These are phyloP conservation scores for Phenganax marumi DNA, from an alignment of 92 coral and sea anemone species.

Conservation along the genomic window DNA sequence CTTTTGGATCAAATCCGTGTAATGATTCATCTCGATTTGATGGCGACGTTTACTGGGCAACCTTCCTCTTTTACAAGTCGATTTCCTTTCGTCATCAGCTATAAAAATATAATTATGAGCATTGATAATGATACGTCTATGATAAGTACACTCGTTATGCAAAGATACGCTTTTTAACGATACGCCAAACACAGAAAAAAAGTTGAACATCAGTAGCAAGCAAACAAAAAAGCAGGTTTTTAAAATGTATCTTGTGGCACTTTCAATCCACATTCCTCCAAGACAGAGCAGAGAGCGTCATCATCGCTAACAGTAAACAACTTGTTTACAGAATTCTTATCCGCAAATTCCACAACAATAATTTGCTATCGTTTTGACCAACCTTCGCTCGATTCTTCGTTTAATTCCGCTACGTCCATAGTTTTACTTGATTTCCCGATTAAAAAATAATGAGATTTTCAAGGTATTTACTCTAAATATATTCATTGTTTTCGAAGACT, in stretches of 20 bases:
- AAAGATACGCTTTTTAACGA: background rate
- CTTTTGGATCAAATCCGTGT: slow-evolving; percentile 58
- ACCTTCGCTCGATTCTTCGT: background rate
- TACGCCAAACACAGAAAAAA: no score
- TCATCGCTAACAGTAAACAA: no score
- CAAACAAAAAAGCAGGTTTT: no score
- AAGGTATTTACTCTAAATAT: background rate
- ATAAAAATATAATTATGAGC: background rate
- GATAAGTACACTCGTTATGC: background rate
- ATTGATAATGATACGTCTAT: background rate
- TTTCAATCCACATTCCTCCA: background rate
- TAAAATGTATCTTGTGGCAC: no score
- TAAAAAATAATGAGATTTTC: slow-evolving; percentile 5
- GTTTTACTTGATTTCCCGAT: background rate
- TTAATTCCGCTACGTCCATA: background rate
- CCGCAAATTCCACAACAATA: background rate
- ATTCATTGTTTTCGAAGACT: slow-evolving; percentile 9
- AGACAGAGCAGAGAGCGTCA: background rate
- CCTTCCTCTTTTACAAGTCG: background rate
- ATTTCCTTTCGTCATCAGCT: background rate
- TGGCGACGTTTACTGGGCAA: slow-evolving; percentile 66
- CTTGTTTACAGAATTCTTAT: slow-evolving; percentile 1
- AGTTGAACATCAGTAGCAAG: no score
- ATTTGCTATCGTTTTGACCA: background rate
- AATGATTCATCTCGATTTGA: slow-evolving; percentile 61